Evolutionary conservation across 2,797 vertebrate species (phyloP), one percentile per base, ranked within the genome.

Genomic region (Apodemus agrarius): DNA sequence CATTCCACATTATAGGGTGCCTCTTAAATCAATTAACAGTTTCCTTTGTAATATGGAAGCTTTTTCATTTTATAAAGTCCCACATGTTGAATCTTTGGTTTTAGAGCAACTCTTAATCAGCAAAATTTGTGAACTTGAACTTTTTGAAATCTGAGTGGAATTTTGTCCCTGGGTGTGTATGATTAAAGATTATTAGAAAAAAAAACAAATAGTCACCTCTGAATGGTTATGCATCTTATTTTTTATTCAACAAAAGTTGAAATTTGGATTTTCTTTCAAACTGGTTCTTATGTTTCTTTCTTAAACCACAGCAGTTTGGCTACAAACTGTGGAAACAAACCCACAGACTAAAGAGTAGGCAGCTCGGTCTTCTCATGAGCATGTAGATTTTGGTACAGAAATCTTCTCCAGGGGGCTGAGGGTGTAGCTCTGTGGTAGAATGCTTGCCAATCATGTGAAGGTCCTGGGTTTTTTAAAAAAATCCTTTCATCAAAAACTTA

Each of bases 131-230:
- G 78, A 76, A 87, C 34, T 85, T 94, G 5, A 76, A 88, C 24
- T 59, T 81, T 92, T 82, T 78, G n/a, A 94, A 90, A 43, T 93
- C 67, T 90, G 10, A 76, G 37, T 83, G 76, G 13, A 43, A 90
- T 76, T 24, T 74, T 97, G 93, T 43, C 26, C 40, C 74, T 7
- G 37, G 89, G 61, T 85, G 16, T 61, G 7, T 67, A 6, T 54
- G 49, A 74, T 57, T 21, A 90, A 91, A 80, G 21, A 80, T 40
- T 59, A 49, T 65, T 89, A 37, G 26, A 46, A 90, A 89, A 91
- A 93, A 74, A 52, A 52, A 52, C 46, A 40, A 61, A 24, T 40
- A 37, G 13, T 17, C 52, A 88, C 21, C 52, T 75, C 67, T 74
- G 85, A 88, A 63, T 93, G 81, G 24, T 72, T 72, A 69, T 69